These are phyloP conservation scores for Chlorops oryzae DNA, from an alignment of 1,140 invertebrate species.

Conservation along the genomic window DNA sequence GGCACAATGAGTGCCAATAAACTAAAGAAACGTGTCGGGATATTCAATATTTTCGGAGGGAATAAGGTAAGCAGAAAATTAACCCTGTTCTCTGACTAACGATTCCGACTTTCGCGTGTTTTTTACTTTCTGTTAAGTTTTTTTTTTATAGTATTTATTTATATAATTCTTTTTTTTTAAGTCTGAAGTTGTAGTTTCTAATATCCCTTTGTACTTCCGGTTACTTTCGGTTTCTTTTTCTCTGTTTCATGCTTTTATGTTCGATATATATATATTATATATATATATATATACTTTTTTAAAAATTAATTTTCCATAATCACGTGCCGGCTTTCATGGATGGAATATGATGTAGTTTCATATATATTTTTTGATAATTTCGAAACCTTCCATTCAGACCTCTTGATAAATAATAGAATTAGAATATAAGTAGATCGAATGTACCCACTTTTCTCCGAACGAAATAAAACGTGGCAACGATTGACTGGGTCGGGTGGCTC, in stretches of 20 bases:
- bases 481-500: too few species aligned
- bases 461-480: too few species aligned
- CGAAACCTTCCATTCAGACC: too few species aligned
- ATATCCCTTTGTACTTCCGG: slow-evolving; percentile 36
- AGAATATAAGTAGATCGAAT: too few species aligned
- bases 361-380: too few species aligned
- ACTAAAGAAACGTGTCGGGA: slow-evolving; percentile 79
- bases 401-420: too few species aligned
- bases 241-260: slow-evolving; percentile 8
- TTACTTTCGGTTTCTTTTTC: slow-evolving; percentile 24
- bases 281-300: slow-evolving; percentile 24
- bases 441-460: too few species aligned
- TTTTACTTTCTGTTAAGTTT: slow-evolving; percentile 13
- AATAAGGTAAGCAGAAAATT: slow-evolving; percentile 80
- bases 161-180: slow-evolving; percentile 25
- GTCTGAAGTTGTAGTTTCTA: slow-evolving; percentile 27
- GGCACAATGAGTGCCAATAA: slow-evolving; percentile 80
- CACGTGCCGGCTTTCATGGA: too few species aligned
- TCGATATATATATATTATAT: slow-evolving; percentile 18
- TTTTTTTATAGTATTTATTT: slow-evolving; percentile 14
- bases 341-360: too few species aligned
- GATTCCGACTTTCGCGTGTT: slow-evolving; percentile 18
- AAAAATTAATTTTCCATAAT: too few species aligned
- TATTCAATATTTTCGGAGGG: slow-evolving; percentile 85
- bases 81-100: too few species aligned